Base-by-base conservation (phyloP, 2,113 vertebrate genomes). In the Carettochelys insculpta region DNA sequence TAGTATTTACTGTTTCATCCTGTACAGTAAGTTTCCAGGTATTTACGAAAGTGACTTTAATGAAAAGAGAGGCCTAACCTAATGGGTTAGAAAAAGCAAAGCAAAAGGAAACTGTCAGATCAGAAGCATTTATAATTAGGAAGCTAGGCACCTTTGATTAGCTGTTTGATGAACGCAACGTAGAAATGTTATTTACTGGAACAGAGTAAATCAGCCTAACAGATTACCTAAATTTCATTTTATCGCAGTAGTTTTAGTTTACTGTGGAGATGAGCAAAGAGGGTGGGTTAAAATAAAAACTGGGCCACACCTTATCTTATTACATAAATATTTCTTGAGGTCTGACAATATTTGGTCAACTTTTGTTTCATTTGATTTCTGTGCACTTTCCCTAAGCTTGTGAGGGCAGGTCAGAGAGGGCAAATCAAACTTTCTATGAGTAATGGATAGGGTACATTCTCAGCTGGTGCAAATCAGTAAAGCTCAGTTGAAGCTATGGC, bases 151-250 rank as follows among this genome's bases (percentile, higher is more conserved):
- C 65, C 88, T 79, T 58, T 3, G 82, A 77, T 86, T 83, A 56
- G 61, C n/a, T 80, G 4, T 5, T 50, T 86, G 61, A 56, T 77
- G 52, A 87, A 73, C 73, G 20, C 16, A 53, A 79, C 3, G 0
- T 43, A 4, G 56, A 19, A 6, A 11, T 53, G 19, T 79, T 87
- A 50, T 90, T 87, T 87, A 85, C n/a, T n/a, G 48, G 82, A 77
- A 56, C 11, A 83, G 34, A 85, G 8, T 76, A 48, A 71, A 80
- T 65, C 8, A 51, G 47, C 4, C 48, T 56, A 24, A 91, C 10
- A 86, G 25, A 7, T 0, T 87, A 82, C 81, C 90, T 94, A 47
- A 50, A 79, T 77, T 91, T 88, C 78, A 88, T 91, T 92, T 91
- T 71, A 83, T 10, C n/a, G 77, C 86, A 68, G 2, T 51, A 5